phyloP scores from a whole-genome alignment of 2,888 invertebrate genomes.

The Sialis fuliginosa region DNA sequence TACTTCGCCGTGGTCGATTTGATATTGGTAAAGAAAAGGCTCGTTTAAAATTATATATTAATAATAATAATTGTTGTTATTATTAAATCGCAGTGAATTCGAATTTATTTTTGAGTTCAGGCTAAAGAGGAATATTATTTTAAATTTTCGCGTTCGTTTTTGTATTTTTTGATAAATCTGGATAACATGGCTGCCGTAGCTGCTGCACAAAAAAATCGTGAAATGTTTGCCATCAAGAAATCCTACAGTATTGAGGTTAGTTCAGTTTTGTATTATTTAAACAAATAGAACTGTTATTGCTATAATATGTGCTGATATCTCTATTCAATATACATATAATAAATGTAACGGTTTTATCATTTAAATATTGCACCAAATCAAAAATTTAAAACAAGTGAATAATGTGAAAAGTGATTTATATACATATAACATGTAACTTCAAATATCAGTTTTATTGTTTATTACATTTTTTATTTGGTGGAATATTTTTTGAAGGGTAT shows the following conservation, averaged over 20 bases:
- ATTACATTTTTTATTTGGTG: too few relatives aligned
- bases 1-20: conserved; percentile 36
- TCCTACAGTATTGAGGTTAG: conserved; percentile 95
- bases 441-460: too few relatives aligned
- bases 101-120: not conserved
- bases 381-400: too few relatives aligned
- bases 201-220: conserved; percentile 85
- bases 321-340: too few relatives aligned
- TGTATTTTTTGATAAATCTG: not conserved
- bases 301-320: too few relatives aligned
- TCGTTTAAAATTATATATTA: conserved; percentile 5
- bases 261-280: conserved; percentile 10
- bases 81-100: not conserved
- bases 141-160: not conserved
- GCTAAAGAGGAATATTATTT: not conserved
- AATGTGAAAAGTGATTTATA: too few relatives aligned
- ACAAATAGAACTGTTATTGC: not conserved
- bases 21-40: conserved; percentile 1
- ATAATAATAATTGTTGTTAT: conserved; percentile 1
- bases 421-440: too few relatives aligned
- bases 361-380: too few relatives aligned
- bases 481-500: too few relatives aligned
- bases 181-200: conserved; percentile 62
- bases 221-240: conserved; percentile 94
- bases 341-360: too few relatives aligned